Evolutionary conservation across 2,888 invertebrate species (phyloP).

Genomic region (Agrypnus murinus): DNA sequence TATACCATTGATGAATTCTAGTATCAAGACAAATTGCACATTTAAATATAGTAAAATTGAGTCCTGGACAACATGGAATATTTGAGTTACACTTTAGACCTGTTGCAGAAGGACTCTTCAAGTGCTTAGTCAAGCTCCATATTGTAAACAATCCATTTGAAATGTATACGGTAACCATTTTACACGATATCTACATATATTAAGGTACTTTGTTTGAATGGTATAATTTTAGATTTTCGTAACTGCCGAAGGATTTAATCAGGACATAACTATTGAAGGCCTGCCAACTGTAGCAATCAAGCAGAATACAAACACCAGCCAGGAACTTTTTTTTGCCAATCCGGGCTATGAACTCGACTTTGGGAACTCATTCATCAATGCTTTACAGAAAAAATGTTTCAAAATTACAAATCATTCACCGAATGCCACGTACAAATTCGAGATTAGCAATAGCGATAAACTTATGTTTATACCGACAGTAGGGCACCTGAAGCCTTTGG

Average conservation of each 20-base stretch:
- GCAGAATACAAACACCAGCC: not conserved
- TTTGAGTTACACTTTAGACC: conserved; percentile 67
- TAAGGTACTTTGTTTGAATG: not conserved
- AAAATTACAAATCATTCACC: conserved; percentile 69
- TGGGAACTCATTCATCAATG: conserved; percentile 66
- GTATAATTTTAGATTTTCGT: conserved; percentile 65
- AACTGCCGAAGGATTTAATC: conserved; percentile 71
- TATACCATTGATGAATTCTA: no score
- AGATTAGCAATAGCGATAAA: conserved; percentile 63
- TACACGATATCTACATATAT: not conserved
- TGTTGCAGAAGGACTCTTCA: conserved; percentile 56
- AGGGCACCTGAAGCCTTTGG: conserved; percentile 70
- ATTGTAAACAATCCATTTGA: conserved; percentile 76
- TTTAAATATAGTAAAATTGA: conserved; percentile 61
- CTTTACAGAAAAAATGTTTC: conserved; percentile 67
- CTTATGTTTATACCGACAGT: conserved; percentile 72
- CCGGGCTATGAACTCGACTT: conserved; percentile 67
- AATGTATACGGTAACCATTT: conserved; percentile 67
- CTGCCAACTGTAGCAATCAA: conserved; percentile 51
- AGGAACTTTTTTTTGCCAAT: conserved; percentile 11
- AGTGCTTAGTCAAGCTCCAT: conserved; percentile 68
- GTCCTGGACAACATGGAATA: conserved; percentile 60
- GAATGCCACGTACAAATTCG: conserved; percentile 67
- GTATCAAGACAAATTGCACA: conserved; percentile 51
- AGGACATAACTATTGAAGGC: conserved; percentile 71